Evolutionary conservation across 2,113 vertebrate genomes (phyloP).

Genomic region (Fregetta grallaria): DNA sequence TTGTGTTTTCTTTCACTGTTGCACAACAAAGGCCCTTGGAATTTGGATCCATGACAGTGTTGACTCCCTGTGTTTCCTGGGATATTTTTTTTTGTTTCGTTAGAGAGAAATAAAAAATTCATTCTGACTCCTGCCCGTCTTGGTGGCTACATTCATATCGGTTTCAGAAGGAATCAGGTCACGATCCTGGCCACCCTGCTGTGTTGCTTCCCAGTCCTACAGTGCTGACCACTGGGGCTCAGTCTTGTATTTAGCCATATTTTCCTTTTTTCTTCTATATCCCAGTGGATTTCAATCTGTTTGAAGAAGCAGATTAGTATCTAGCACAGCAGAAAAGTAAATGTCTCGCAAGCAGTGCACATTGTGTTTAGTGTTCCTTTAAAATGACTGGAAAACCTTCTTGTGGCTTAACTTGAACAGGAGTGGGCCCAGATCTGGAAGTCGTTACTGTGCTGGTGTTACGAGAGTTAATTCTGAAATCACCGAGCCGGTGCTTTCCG

Average conservation of each 20-base stretch:
- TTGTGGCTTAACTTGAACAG: background rate
- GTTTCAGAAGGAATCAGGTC: background rate
- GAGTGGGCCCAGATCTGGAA: background rate
- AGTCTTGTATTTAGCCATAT: background rate
- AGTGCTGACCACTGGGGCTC: background rate
- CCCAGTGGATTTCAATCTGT: background rate
- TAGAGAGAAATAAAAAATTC: background rate
- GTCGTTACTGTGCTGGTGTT: rapidly evolving
- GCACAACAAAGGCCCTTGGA: conserved; percentile 15
- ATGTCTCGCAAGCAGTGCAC: background rate
- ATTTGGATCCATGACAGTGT: conserved; percentile 21
- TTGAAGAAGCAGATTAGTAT: background rate
- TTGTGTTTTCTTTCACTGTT: conserved; percentile 36
- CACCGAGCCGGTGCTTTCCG: background rate
- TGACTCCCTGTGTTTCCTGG: background rate
- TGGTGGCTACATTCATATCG: background rate
- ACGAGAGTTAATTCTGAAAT: conserved; percentile 2
- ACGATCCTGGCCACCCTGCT: background rate
- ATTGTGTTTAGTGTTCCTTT: background rate
- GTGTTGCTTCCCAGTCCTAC: background rate
- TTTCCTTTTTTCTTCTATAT: background rate
- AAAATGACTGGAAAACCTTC: background rate
- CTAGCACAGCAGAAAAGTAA: background rate
- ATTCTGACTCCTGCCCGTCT: background rate
- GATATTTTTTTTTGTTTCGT: background rate